These are phyloP conservation scores for Zoanthus gigantus DNA, from an alignment of 92 coral and sea anemone species.

Conservation along the genomic window DNA sequence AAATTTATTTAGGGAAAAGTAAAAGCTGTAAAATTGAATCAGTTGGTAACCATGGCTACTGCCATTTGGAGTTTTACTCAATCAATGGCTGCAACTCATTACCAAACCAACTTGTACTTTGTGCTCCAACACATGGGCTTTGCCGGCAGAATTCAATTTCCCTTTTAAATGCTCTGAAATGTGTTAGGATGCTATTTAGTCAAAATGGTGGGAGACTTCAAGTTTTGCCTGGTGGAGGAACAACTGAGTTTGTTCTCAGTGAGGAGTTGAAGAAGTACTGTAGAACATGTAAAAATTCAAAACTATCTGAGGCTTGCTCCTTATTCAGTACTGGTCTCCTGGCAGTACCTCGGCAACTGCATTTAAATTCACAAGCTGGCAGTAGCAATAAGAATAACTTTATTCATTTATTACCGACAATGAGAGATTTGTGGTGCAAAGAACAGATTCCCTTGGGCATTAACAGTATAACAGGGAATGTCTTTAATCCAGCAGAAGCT, in stretches of 20 bases:
- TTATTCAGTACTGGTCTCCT: conserved; percentile 77
- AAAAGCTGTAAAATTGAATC: conserved; percentile 58
- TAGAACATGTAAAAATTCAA: conserved; percentile 30
- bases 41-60: conserved; percentile 68
- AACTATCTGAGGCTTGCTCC: conserved; percentile 60
- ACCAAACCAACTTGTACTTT: conserved; percentile 70
- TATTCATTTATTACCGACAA: conserved; percentile 47
- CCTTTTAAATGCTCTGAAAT: conserved; percentile 76
- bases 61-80: conserved; percentile 49
- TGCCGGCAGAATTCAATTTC: conserved; percentile 81
- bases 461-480: conserved; percentile 63
- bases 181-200: conserved; percentile 71
- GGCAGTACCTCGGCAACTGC: conserved; percentile 72
- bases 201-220: conserved; percentile 41
- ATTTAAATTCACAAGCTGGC: conserved; percentile 65
- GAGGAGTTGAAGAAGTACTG: conserved; percentile 55
- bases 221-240: conserved; percentile 83
- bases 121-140: conserved; percentile 84
- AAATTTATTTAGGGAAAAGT: conserved; percentile 70
- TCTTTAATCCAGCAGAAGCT: conserved; percentile 50
- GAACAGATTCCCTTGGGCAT: conserved; percentile 66
- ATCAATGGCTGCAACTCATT: neutral
- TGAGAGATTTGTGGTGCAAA: conserved; percentile 62
- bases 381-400: conserved; percentile 44
- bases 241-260: conserved; percentile 74